A percentile compares a stretch with the other conserved stretches of the same genome.
Conservation (phyloP, 2,113 vertebrate genomes). For the Coturnix japonica region DNA sequence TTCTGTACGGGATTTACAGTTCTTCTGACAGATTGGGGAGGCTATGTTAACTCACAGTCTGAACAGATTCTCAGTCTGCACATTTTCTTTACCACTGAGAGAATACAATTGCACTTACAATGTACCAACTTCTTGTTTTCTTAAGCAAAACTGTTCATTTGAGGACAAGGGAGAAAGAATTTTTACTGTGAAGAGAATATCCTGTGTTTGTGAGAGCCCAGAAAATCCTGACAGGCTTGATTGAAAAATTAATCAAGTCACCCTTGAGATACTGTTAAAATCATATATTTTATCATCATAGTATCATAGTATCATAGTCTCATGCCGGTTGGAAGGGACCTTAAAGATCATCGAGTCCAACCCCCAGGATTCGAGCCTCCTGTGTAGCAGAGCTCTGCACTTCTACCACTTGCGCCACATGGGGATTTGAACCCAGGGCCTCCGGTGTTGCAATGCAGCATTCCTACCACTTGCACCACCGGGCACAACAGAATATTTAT, state of each 20-base stretch:
- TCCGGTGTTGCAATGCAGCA: too few relatives aligned
- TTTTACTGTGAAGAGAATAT: background rate
- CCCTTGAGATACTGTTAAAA: background rate
- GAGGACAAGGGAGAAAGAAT: background rate
- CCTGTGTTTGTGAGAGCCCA: background rate
- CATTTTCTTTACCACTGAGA: background rate
- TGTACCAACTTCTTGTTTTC: background rate
- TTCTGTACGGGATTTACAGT: conserved; percentile 44
- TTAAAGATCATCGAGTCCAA: too few relatives aligned
- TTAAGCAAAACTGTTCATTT: conserved; percentile 18
- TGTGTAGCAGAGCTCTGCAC: too few relatives aligned
- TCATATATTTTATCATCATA: background rate
- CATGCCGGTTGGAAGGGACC: too few relatives aligned
- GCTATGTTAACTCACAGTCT: background rate
- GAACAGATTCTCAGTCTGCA: background rate
- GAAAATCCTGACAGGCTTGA: background rate
- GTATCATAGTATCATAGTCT: too few relatives aligned
- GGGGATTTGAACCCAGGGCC: too few relatives aligned
- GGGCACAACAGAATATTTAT: too few relatives aligned
- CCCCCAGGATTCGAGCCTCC: too few relatives aligned
- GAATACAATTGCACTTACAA: background rate
- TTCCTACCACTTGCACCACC: too few relatives aligned
- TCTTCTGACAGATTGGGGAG: conserved; percentile 6
- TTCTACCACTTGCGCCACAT: too few relatives aligned
- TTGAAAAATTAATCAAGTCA: background rate